Percentiles rank a stretch among this genome's conserved stretches.
phyloP scores from a whole-genome alignment of 2,888 invertebrate genomes.

The Cynaeus angustus region DNA sequence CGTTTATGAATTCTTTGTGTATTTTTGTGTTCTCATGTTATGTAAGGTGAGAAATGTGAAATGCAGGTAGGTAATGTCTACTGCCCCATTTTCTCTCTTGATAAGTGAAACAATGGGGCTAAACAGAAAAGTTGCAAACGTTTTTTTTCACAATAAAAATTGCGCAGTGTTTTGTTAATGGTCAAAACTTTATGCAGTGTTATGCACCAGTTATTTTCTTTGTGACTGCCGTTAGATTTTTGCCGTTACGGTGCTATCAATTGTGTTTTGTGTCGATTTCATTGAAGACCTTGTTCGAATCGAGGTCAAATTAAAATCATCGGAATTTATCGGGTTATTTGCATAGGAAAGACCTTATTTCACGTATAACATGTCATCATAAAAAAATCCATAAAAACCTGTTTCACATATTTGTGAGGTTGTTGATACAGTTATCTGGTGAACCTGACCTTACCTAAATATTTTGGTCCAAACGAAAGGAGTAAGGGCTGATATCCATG shows the following conservation, averaged over 20 bases:
- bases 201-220: conserved; percentile 41
- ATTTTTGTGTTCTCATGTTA: conserved; percentile 35
- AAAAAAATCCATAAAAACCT: conserved; percentile 5
- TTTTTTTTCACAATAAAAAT: conserved; percentile 32
- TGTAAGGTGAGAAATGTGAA: conserved; percentile 46
- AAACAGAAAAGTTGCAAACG: conserved; percentile 15
- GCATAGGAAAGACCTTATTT: conserved; percentile 13
- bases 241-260: conserved; percentile 38
- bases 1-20: conserved; percentile 28
- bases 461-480: conserved; percentile 8
- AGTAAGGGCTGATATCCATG: conserved; percentile 24
- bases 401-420: neutral
- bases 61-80: conserved; percentile 8
- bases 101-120: conserved; percentile 35
- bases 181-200: conserved; percentile 21
- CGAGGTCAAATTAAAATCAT: conserved; percentile 25
- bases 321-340: conserved; percentile 10
- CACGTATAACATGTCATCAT: neutral
- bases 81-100: conserved; percentile 25
- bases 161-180: conserved; percentile 18
- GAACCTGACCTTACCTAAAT: conserved; percentile 30
- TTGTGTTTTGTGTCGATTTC: conserved; percentile 26
- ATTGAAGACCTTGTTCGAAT: conserved; percentile 17
- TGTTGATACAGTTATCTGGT: neutral
- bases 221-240: conserved; percentile 36